A percentile compares a stretch with the other conserved stretches of the same genome.
Conservation (phyloP, 2,113 vertebrate genomes). For the Ciconia stormi region DNA sequence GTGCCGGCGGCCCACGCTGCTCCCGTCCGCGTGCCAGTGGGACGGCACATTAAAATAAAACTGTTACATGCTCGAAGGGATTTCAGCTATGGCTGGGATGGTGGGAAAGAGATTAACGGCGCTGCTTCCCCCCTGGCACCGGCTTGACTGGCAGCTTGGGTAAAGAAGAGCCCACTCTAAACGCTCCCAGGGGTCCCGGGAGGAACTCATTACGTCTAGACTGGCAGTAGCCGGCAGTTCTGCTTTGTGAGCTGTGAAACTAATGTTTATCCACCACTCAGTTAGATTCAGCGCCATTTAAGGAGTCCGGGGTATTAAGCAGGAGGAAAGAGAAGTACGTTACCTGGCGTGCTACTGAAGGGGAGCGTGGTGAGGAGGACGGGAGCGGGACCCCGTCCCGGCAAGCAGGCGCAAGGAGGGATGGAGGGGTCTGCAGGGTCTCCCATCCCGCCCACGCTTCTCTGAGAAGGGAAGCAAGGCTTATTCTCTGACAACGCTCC, state of each 20-base stretch:
- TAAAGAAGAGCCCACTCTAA: slow-evolving; percentile 74
- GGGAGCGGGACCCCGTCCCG: not conserved
- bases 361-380: rapidly evolving
- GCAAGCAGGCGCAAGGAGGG: rapidly evolving
- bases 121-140: not conserved
- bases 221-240: slow-evolving; percentile 77
- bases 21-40: not conserved
- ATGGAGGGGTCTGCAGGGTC: rapidly evolving
- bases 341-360: not conserved
- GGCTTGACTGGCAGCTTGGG: slow-evolving; percentile 77
- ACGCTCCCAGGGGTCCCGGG: slow-evolving; percentile 72
- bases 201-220: slow-evolving; percentile 77
- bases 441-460: not conserved
- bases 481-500: not conserved
- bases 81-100: slow-evolving; percentile 19
- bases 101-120: slow-evolving; percentile 23
- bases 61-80: not conserved
- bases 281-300: slow-evolving; percentile 67
- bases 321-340: not conserved
- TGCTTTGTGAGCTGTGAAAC: slow-evolving; percentile 84
- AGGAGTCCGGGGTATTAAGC: slow-evolving; percentile 67
- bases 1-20: not conserved
- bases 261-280: slow-evolving; percentile 80
- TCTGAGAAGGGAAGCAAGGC: not conserved
- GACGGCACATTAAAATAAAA: not conserved